Conservation (phyloP, 92 coral and sea anemone species). For the Porites divaricata region DNA sequence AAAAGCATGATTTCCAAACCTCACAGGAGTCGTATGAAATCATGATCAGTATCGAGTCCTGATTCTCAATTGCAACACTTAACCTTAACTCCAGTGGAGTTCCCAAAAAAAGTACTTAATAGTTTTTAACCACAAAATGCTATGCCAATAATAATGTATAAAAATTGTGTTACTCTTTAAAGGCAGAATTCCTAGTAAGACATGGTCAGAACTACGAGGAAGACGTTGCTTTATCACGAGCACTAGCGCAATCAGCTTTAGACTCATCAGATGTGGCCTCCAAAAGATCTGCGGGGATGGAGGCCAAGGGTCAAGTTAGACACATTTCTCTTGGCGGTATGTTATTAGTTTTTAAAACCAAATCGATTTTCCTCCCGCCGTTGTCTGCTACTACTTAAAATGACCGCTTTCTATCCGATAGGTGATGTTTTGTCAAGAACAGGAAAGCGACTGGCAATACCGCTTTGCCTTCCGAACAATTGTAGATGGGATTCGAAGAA, state of each 20-base stretch:
- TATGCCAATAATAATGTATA: no score
- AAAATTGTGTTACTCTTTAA: neutral
- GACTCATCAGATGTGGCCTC: neutral
- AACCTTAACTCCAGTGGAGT: no score
- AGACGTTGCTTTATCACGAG: neutral
- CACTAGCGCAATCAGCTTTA: neutral
- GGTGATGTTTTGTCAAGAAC: neutral
- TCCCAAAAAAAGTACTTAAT: no score
- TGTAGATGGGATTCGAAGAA: constrained; percentile 55
- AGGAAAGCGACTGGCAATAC: constrained; percentile 28
- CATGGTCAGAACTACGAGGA: neutral
- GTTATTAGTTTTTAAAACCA: neutral
- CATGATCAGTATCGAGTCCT: no score
- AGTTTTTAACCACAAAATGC: no score
- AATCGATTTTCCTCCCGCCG: no score
- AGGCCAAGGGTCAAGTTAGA: neutral
- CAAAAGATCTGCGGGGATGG: neutral
- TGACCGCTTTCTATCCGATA: neutral
- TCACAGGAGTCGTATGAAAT: no score
- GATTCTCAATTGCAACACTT: no score
- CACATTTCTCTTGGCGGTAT: neutral
- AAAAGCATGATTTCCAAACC: no score
- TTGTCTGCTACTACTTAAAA: neutral
- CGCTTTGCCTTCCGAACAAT: constrained; percentile 68
- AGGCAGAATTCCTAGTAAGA: neutral